Base-by-base conservation (phyloP, 2,888 invertebrate species). In the Diaphora mendica region DNA sequence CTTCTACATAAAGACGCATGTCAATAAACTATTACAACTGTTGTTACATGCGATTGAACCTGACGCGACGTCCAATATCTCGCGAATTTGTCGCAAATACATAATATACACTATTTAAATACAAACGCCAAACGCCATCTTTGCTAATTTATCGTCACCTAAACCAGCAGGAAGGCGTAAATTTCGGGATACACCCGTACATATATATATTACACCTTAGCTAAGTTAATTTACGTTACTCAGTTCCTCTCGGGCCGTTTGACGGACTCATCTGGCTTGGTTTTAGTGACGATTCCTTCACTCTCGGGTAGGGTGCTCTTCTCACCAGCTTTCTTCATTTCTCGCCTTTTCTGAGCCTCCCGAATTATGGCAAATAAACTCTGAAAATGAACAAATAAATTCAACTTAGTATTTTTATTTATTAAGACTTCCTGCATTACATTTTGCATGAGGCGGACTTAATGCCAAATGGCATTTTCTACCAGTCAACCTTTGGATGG, bases 281-380 rank as follows among this genome's bases (percentile, higher is more conserved):
- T 33, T 78, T 94, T 94, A 74, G 89, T 82, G 72, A 92, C 90
- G 77, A 93, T 92, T n/a, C 88, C 90, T 73, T 93, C 91, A 78
- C 87, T 89, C 79, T 93, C 92, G 20, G 92, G 88, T 44, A 91
- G 75, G 3, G 87, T 77, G 42, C 85, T 82, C 64, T 92, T 91
- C 64, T 89, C 90, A 0, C 82, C 90, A 0, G 94, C 92, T 77
- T 91, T 94, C 83, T 92, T 95, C 89, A 91, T 86, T 70, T 92
- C 94, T n/a, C 93, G 87, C 73, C 94, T 87, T 79, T 91, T 92
- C 73, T 95, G 95, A 64, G 94, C 95, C 81, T 95, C 95, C 71
- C 94, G 91, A 68, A 95, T 95, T 78, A 95, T 86, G 86, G 94
- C 93, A 89, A 93, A 95, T 86, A 95, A 88, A 87, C 91, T 93